Evolutionary conservation across 2,797 vertebrate species (phyloP).

Genomic region (Anguilla obscura): DNA sequence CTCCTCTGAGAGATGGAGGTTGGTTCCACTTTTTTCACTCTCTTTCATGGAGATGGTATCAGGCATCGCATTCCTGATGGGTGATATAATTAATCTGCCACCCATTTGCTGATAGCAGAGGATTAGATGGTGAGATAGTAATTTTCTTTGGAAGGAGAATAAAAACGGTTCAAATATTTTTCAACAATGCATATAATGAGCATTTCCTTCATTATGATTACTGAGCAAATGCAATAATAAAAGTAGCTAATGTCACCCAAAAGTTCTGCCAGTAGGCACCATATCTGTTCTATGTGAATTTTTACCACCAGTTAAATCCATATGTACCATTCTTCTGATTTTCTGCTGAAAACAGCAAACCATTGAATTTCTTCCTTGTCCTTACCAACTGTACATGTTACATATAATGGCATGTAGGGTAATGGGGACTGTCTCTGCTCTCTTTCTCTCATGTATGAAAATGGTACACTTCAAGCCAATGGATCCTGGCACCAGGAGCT

Average conservation of each 20-base stretch:
- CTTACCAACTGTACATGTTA: background rate
- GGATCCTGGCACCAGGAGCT: conserved; percentile 4
- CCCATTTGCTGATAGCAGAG: too few relatives aligned
- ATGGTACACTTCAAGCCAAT: background rate
- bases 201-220: background rate
- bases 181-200: too few relatives aligned
- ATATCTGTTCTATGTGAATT: background rate
- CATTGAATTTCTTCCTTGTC: background rate
- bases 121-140: too few relatives aligned
- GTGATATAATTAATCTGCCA: too few relatives aligned
- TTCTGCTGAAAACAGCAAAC: background rate
- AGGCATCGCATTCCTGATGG: too few relatives aligned
- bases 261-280: background rate
- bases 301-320: too few relatives aligned
- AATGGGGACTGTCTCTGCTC: background rate
- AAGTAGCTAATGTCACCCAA: background rate
- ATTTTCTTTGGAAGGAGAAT: too few relatives aligned
- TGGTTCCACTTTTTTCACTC: too few relatives aligned
- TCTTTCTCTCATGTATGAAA: conserved; percentile 10
- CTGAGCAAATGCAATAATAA: background rate
- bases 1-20: too few relatives aligned
- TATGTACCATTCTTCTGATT: too few relatives aligned
- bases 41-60: too few relatives aligned
- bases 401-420: background rate
- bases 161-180: too few relatives aligned